A percentile compares a stretch with the other conserved stretches of the same genome.
These are phyloP conservation scores for Himalopsyche phryganea DNA, from an alignment of 1,140 invertebrate genomes.

Conservation along the genomic window DNA sequence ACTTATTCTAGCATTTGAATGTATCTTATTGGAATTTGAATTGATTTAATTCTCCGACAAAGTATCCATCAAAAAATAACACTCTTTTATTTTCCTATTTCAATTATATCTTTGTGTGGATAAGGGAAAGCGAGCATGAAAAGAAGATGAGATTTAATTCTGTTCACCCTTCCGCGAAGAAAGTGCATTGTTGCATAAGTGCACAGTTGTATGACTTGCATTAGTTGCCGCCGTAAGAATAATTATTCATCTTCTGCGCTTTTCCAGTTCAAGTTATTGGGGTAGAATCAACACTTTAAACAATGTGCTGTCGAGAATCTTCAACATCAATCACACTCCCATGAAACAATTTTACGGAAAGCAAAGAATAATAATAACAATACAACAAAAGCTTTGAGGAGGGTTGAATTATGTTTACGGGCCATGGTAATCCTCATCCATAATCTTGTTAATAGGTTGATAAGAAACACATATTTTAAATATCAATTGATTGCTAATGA, in stretches of 20 bases:
- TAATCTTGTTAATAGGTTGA: no score
- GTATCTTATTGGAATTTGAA: no score
- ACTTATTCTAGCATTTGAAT: no score
- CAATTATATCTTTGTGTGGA: not conserved
- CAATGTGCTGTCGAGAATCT: not conserved
- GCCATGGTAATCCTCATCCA: no score
- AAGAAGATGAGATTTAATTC: constrained; percentile 27
- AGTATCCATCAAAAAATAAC: no score
- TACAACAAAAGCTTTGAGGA: no score
- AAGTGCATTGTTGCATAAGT: constrained; percentile 14
- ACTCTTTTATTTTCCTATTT: no score
- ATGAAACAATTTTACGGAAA: not conserved
- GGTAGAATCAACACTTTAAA: not conserved
- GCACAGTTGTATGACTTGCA: constrained; percentile 24
- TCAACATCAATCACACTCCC: not conserved
- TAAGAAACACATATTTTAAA: no score
- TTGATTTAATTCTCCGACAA: no score
- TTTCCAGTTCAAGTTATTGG: not conserved
- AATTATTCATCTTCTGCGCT: constrained; percentile 20
- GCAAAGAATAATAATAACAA: not conserved
- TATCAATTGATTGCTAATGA: no score
- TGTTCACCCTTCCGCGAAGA: constrained; percentile 14
- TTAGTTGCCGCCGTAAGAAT: constrained; percentile 8
- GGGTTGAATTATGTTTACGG: no score
- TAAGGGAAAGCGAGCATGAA: constrained; percentile 24